phyloP scores from a whole-genome alignment of 2,888 invertebrate genomes.

The Pecten maximus region DNA sequence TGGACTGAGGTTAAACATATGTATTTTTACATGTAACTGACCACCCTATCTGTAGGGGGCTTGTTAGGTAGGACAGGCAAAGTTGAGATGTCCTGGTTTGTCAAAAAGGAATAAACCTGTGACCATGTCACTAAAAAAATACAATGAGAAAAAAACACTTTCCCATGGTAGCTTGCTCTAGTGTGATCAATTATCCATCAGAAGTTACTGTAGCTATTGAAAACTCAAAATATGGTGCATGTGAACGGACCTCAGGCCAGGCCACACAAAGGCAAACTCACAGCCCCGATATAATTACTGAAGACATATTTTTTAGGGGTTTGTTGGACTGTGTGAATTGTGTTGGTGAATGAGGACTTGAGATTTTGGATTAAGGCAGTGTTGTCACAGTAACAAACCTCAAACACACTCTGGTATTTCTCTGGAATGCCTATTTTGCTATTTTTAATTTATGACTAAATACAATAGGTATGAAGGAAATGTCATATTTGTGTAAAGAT shows the following conservation, averaged over 20 bases:
- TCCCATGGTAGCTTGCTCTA: neutral
- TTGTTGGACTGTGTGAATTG: slow-evolving; percentile 24
- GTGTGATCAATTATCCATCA: slow-evolving; percentile 23
- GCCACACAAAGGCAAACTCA: neutral
- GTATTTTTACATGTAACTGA: neutral
- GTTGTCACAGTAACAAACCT: neutral
- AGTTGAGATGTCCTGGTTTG: neutral
- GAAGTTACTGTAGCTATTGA: neutral
- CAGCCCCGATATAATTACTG: neutral
- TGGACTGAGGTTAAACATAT: neutral
- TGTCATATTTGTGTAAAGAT: neutral
- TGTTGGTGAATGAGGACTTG: neutral
- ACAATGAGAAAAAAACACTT: neutral
- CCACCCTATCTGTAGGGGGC: neutral
- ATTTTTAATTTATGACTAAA: neutral
- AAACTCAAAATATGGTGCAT: slow-evolving; percentile 26
- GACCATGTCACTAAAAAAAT: slow-evolving; percentile 17
- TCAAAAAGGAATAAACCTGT: slow-evolving; percentile 21
- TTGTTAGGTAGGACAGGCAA: neutral
- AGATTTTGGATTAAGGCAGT: slow-evolving; percentile 22
- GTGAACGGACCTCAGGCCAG: slow-evolving; percentile 13
- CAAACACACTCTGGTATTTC: neutral
- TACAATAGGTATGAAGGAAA: neutral
- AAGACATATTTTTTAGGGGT: neutral
- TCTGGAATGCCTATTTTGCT: neutral